Base-by-base conservation (phyloP, 2,888 invertebrate genomes). In the Galerucella pusilla region DNA sequence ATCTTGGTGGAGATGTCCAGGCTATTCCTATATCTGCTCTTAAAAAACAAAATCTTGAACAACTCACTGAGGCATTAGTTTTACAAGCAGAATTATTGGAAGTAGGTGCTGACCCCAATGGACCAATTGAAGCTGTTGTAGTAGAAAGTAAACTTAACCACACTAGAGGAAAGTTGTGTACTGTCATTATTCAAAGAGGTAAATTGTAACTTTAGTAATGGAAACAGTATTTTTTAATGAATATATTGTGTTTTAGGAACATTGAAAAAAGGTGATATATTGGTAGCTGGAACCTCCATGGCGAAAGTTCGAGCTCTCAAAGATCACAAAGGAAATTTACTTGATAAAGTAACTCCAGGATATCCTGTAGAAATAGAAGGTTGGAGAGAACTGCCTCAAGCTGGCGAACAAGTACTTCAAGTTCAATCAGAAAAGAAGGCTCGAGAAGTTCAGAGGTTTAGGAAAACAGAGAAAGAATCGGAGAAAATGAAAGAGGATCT, bases 1-100 rank as follows among this genome's bases (percentile, higher is more conserved):
- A 94, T 16, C 87, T 93, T 71, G 98, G 98, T 0, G 99, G 99
- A 0, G 97, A 98, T 77, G 90, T 96, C 1, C 98, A 98, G 88
- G 93, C 94, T 3, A 93, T 99, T 71, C 93, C 94, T 0, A 93
- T 99, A 76, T 99, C 99, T 0, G 99, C 99, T 0, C 88, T 97
- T 0, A 94, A 95, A 87, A 92, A 93, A 73, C 92, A 91, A 5
- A 96, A 97, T 87, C 87, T 99, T 45, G 89, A 93, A 72, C 88
- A 91, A 1, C 88, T 99, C 69, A 92, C 94, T 67, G 98, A 98
- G 83, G 94, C 97, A 0, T 91, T 99, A 69, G 90, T 92, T 12
- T 88, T 93, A 6, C 95, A 96, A 86, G 94, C 96, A 0, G 97
- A 98, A 85, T 83, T 98, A 0, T 92, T 97, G 92, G 93, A 95